These are phyloP conservation scores for Monochamus alternatus DNA, from an alignment of 2,888 invertebrate species.

Conservation along the genomic window DNA sequence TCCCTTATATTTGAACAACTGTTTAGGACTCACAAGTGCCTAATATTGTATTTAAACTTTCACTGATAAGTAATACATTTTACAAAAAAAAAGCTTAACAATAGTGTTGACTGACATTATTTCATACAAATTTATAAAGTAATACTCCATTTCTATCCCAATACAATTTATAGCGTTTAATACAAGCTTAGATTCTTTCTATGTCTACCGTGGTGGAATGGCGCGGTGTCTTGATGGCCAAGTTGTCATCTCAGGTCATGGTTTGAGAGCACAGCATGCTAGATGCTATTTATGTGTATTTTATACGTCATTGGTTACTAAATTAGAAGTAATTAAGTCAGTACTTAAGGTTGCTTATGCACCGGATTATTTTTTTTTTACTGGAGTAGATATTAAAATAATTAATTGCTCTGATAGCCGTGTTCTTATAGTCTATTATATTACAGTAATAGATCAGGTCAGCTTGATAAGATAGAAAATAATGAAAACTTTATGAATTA, in stretches of 20 bases:
- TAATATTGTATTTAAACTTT: no score
- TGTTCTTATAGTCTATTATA: neutral
- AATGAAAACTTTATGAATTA: no score
- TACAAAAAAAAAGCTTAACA: no score
- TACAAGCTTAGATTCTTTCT: neutral
- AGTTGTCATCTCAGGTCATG: slow-evolving; percentile 15
- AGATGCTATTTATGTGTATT: slow-evolving; percentile 13
- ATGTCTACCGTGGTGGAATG: slow-evolving; percentile 5
- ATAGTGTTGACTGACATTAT: no score
- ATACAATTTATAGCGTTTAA: neutral
- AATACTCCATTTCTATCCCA: no score
- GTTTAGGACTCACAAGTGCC: no score
- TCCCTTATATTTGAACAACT: no score
- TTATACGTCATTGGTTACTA: slow-evolving; percentile 23
- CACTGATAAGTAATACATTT: no score
- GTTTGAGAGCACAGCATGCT: slow-evolving; percentile 20
- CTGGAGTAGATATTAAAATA: slow-evolving; percentile 6
- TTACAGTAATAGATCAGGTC: no score
- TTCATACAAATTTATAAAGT: no score
- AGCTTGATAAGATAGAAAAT: no score
- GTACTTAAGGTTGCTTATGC: slow-evolving; percentile 3
- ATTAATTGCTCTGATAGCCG: neutral
- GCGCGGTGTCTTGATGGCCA: neutral
- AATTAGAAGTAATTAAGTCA: slow-evolving; percentile 26
- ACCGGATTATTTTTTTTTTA: neutral